phyloP scores from a whole-genome alignment of 2,888 invertebrate genomes.

The Empis stercorea region DNA sequence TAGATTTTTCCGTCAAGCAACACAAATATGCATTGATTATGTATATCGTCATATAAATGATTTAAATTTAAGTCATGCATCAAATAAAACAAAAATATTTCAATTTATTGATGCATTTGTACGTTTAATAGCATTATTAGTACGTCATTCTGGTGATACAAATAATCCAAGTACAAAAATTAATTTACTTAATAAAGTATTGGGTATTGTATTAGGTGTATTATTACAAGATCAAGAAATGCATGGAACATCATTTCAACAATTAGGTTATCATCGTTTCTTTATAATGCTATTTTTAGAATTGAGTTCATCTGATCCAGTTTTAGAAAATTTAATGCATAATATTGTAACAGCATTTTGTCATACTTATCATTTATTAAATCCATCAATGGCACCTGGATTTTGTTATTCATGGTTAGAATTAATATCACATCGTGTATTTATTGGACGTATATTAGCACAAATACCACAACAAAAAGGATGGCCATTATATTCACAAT shows the following conservation, averaged over 20 bases:
- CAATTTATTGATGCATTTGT: constrained; percentile 92
- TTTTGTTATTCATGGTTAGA: constrained; percentile 99
- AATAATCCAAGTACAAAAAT: constrained; percentile 84
- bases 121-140: constrained; percentile 82
- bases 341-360: constrained; percentile 83
- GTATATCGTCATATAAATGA: constrained; percentile 77
- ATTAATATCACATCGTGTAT: constrained; percentile 89
- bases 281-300: constrained; percentile 95
- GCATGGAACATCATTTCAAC: constrained; percentile 73
- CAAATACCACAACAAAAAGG: constrained; percentile 87
- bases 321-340: constrained; percentile 87
- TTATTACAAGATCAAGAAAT: constrained; percentile 93
- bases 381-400: constrained; percentile 86
- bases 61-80: constrained; percentile 48
- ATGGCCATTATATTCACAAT: constrained; percentile 95
- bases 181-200: constrained; percentile 84
- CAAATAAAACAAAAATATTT: constrained; percentile 82
- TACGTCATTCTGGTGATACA: constrained; percentile 84
- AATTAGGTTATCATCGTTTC: constrained; percentile 93
- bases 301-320: constrained; percentile 84
- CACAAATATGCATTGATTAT: constrained; percentile 91
- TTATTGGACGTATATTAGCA: constrained; percentile 86
- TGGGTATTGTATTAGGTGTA: constrained; percentile 93
- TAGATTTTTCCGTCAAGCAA: constrained; percentile 90
- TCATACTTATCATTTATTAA: constrained; percentile 84